These are phyloP conservation scores for Sicus ferrugineus DNA, from an alignment of 2,888 invertebrate species.

Conservation along the genomic window DNA sequence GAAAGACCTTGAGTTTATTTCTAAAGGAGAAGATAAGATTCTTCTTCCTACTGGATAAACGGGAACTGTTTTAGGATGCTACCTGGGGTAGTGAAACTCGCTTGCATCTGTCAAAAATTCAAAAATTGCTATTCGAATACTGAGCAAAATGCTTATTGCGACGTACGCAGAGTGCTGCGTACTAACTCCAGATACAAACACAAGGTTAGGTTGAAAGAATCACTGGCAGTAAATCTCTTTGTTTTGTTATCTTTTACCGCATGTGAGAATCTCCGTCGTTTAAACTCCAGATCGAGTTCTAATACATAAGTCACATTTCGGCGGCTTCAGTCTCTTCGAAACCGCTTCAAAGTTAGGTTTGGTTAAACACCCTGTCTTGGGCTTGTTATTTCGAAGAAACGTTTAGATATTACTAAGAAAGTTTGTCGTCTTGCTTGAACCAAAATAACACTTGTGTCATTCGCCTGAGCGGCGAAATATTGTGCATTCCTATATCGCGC, in stretches of 20 bases:
- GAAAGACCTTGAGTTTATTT: too few relatives aligned
- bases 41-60: too few relatives aligned
- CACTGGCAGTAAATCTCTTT: constrained; percentile 38
- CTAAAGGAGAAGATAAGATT: too few relatives aligned
- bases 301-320: constrained; percentile 57
- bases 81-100: too few relatives aligned
- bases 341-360: constrained; percentile 61
- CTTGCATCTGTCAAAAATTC: too few relatives aligned
- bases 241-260: constrained; percentile 33
- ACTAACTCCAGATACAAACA: constrained; percentile 4
- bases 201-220: constrained; percentile 10
- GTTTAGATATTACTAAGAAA: too few relatives aligned
- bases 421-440: too few relatives aligned
- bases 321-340: constrained; percentile 60
- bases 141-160: too few relatives aligned
- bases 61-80: too few relatives aligned
- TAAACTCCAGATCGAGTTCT: constrained; percentile 47
- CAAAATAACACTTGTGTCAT: neutral
- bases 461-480: constrained; percentile 1
- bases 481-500: neutral
- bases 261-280: constrained; percentile 43
- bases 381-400: too few relatives aligned
- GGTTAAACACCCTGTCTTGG: constrained; percentile 35
- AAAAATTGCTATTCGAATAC: too few relatives aligned
- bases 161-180: neutral